Base-by-base conservation (phyloP, 2,888 invertebrate species). In the Opisthograptis luteolata region DNA sequence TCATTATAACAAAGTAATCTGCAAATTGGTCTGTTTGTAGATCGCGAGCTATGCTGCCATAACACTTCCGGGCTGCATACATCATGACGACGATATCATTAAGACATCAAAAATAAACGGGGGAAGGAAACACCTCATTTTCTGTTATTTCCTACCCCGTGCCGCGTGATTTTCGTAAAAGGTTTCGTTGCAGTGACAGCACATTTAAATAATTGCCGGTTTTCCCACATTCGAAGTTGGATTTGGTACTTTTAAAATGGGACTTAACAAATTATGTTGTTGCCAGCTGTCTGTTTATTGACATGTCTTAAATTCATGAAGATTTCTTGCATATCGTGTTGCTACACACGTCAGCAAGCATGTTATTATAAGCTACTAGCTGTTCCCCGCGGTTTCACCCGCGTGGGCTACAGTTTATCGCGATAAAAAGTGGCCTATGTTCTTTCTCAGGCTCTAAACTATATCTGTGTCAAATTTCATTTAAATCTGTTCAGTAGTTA, bases 11-110 rank as follows among this genome's bases (percentile, higher is more conserved):
- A 45, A 25, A 53, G 30, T 47, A 55, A 19, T 9, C n/a, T 34
- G 36, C 20, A 55, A 60, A 57, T 49, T 46, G 32, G 32, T 55
- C 49, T 54, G 44, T 61, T 59, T 57, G 58, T 46, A 48, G 51
- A 61, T 57, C 55, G 62, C 62, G 32, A 58, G 55, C 48, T 37
- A 56, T 51, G 36, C 54, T 70, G 73, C 69, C 70, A 76, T 68
- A 68, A 55, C 58, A 66, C 74, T 86, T 87, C 87, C 87, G 83
- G 74, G 55, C 58, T 68, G 73, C 83, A 84, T 87, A 80, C 81
- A 86, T 87, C 85, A 86, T 70, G 73, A 72, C 66, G 68, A 64
- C 79, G 64, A 78, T 83, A 76, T 76, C 81, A 88, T 88, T 87
- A 87, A 86, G 87, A 86, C 80, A 87, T 88, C 84, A 81, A 73